Base-by-base conservation (phyloP, 2,113 vertebrate genomes). In the Myanophis thanlyinensis region DNA sequence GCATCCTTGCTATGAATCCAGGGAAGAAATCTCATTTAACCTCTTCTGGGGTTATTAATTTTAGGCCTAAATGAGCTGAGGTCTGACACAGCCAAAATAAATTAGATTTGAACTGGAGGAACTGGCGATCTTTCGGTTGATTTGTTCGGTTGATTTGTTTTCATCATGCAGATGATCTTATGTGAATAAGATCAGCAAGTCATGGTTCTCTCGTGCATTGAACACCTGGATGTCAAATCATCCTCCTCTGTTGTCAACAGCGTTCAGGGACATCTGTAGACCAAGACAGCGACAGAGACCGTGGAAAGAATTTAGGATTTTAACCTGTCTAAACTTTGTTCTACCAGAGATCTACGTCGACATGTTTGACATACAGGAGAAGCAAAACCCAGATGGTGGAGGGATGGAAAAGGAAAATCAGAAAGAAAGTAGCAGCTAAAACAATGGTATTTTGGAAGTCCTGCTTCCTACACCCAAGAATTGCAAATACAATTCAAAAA, bases 391-490 rank as follows among this genome's bases (percentile, higher is more conserved):
- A 53, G 87, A 56, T 56, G 20, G 52, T 27, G 20, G 7, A 11
- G n/a, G 35, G n/a, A 80, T 30, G 30, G 20, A 90, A 52, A n/a
- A 85, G 73, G 7, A 47, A 46, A n/a, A 23, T 3, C 48, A 52
- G 46, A n/a, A 88, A 48, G 53, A 93, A 90, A 35, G n/a, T 23
- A 85, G 84, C 44, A 85, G 85, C 47, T 89, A 46, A 85, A 91
- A 91, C 9, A 23, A 23, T 35, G 13, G 10, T 90, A 90, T 62
- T 62, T 47, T 51, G 92, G 92, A 93, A 93, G 92, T 90, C 92
- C 88, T 86, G 92, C 88, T 92, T 52, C 88, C 92, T 89, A n/a
- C 22, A 1, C 49, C 73, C 52, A 53, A 48, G 51, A 80, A 22
- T 10, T 85, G 87, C 54, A 47, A 40, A 59, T 30, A 52, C 4